Evolutionary conservation across 2,797 vertebrate genomes (phyloP).

Genomic region (Choloepus didactylus): DNA sequence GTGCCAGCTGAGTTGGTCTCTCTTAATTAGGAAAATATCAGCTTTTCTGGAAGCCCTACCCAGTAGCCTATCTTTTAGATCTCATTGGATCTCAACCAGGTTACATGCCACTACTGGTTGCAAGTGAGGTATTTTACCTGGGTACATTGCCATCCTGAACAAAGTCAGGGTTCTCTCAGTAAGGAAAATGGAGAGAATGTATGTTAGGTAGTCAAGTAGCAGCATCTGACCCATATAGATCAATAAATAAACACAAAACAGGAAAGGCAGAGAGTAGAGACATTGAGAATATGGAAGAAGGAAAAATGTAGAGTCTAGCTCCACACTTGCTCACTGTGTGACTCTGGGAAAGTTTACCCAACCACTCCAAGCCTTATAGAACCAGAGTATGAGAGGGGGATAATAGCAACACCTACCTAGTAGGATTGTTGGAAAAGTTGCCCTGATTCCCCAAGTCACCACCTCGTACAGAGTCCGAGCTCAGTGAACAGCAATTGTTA

Average conservation of each 20-base stretch:
- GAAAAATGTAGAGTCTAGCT: background rate
- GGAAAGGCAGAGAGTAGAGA: background rate
- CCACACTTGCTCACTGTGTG: background rate
- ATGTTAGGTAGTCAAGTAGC: background rate
- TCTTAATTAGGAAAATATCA: conserved; percentile 23
- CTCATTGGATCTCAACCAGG: background rate
- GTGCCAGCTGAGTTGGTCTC: background rate
- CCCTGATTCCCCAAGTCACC: background rate
- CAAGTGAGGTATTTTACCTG: background rate
- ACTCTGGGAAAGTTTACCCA: background rate
- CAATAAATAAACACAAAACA: background rate
- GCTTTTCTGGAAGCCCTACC: background rate
- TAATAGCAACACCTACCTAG: background rate
- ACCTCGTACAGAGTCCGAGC: background rate
- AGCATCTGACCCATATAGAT: background rate
- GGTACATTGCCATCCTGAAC: background rate
- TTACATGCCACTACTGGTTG: background rate
- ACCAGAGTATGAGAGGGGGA: too few species aligned
- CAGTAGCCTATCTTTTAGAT: background rate
- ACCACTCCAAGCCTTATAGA: background rate
- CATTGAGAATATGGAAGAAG: background rate
- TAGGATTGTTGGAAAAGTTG: background rate
- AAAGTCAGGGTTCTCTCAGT: background rate
- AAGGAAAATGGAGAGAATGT: background rate
- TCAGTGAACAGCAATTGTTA: background rate